A percentile compares a stretch with the other conserved stretches of the same genome.
These are phyloP conservation scores for Megalops cyprinoides DNA, from an alignment of 2,797 vertebrate species.

Conservation along the genomic window DNA sequence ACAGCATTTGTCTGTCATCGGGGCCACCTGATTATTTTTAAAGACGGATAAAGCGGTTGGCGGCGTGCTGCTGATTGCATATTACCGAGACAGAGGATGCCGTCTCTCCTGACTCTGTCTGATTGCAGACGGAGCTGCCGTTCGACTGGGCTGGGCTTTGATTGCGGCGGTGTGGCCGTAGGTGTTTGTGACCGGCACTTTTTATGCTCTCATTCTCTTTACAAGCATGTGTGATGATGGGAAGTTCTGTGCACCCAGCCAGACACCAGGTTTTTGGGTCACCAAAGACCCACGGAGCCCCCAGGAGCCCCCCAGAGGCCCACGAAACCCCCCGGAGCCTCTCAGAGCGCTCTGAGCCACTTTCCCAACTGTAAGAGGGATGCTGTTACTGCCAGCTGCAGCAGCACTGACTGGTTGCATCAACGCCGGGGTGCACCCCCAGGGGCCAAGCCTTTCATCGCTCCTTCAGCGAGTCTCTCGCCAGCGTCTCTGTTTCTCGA, in stretches of 20 bases:
- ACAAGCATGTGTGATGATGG: background rate
- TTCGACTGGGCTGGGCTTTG: slow-evolving; percentile 32
- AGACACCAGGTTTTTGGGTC: too few relatives aligned
- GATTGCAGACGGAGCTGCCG: slow-evolving; percentile 45
- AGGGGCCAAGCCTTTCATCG: slow-evolving; percentile 33
- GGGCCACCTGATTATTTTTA: background rate
- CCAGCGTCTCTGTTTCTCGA: background rate
- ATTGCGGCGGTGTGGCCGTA: slow-evolving; percentile 36
- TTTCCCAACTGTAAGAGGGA: slow-evolving; percentile 24
- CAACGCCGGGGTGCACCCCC: slow-evolving; percentile 24
- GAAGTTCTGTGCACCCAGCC: too few relatives aligned
- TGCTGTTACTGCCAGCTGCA: slow-evolving; percentile 14
- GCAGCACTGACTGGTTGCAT: slow-evolving; percentile 28
- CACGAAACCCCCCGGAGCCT: too few relatives aligned
- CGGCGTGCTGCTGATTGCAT: slow-evolving; percentile 45
- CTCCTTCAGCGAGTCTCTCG: slow-evolving; percentile 25
- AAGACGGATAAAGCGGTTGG: slow-evolving; percentile 22
- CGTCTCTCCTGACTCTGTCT: slow-evolving; percentile 38
- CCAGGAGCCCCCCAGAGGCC: too few relatives aligned
- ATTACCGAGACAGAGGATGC: slow-evolving; percentile 24
- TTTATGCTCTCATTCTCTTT: background rate
- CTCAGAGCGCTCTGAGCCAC: slow-evolving; percentile 3
- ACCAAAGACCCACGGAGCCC: too few relatives aligned
- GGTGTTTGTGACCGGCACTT: background rate
- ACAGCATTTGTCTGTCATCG: slow-evolving; percentile 19